Percentiles rank a stretch among this genome's conserved stretches.
phyloP scores from a whole-genome alignment of 2,888 invertebrate species.

The Lycophotia porphyrea region DNA sequence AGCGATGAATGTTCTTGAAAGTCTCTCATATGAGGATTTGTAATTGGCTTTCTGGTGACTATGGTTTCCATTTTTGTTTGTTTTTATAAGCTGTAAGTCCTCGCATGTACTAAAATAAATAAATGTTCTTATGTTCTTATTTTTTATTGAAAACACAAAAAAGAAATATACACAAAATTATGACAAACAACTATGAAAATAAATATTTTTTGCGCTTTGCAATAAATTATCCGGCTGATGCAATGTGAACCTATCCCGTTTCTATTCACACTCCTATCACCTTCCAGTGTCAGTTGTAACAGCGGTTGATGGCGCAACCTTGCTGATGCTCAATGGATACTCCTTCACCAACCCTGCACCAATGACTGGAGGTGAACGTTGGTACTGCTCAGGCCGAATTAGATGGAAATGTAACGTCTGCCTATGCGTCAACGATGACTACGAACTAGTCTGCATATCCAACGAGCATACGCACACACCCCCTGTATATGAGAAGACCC shows the following conservation, averaged over 20 bases:
- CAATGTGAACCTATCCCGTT: slow-evolving; percentile 6
- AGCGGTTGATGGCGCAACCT: slow-evolving; percentile 84
- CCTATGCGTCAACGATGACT: slow-evolving; percentile 86
- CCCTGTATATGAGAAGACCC: slow-evolving; percentile 81
- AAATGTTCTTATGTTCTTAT: no score
- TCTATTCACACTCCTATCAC: slow-evolving; percentile 59
- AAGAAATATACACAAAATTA: no score
- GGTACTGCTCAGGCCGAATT: slow-evolving; percentile 85
- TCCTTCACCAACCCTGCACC: slow-evolving; percentile 86
- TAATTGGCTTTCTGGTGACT: no score
- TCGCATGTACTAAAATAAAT: no score
- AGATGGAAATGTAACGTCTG: slow-evolving; percentile 84
- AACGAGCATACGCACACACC: slow-evolving; percentile 83
- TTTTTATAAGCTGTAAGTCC: no score
- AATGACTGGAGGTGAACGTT: slow-evolving; percentile 84
- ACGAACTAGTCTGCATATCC: slow-evolving; percentile 85
- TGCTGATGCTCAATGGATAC: slow-evolving; percentile 85
- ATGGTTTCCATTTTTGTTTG: no score
- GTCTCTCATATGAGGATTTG: no score
- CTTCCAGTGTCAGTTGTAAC: slow-evolving; percentile 87
- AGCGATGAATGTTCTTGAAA: background rate
- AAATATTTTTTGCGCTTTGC: no score
- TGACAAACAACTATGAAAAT: no score
- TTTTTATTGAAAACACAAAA: no score
- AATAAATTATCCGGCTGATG: no score